Conservation (phyloP, 2,888 invertebrate species). For the Petrolisthes cinctipes region DNA sequence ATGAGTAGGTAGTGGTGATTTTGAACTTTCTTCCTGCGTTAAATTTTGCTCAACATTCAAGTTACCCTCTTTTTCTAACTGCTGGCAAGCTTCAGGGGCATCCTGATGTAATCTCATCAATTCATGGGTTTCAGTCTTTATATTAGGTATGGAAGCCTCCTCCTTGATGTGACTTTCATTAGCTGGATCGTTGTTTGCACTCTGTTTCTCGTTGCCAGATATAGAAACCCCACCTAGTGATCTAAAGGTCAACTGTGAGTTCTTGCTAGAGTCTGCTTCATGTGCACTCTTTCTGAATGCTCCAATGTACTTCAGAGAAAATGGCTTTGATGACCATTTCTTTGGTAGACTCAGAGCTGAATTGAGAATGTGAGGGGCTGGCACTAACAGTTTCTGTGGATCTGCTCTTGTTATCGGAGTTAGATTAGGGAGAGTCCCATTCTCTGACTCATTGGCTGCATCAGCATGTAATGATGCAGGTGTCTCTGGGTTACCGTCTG, state of each 20-base stretch:
- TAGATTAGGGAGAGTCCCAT: neutral
- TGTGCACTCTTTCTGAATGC: neutral
- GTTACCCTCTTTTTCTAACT: too few relatives aligned
- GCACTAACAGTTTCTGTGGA: neutral
- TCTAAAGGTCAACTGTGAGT: neutral
- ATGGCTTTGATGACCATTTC: conserved; percentile 1
- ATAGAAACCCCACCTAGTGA: neutral
- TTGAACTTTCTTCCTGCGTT: too few relatives aligned
- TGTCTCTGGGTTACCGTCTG: neutral
- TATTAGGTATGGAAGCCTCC: too few relatives aligned
- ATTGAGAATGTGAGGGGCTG: neutral
- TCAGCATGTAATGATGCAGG: neutral
- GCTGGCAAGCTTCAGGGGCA: too few relatives aligned
- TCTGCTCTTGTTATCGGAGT: neutral
- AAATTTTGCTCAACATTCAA: too few relatives aligned
- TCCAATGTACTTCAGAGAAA: neutral
- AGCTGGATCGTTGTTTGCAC: too few relatives aligned
- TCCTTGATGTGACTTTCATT: too few relatives aligned
- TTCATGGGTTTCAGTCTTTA: too few relatives aligned
- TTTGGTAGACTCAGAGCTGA: neutral
- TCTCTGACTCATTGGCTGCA: too few relatives aligned
- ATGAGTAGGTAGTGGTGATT: too few relatives aligned
- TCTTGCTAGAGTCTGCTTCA: neutral
- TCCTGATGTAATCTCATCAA: too few relatives aligned
- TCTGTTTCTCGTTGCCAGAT: neutral